These are phyloP conservation scores for Brienomyrus longianalis DNA, from an alignment of 2,113 vertebrate genomes.

Conservation along the genomic window DNA sequence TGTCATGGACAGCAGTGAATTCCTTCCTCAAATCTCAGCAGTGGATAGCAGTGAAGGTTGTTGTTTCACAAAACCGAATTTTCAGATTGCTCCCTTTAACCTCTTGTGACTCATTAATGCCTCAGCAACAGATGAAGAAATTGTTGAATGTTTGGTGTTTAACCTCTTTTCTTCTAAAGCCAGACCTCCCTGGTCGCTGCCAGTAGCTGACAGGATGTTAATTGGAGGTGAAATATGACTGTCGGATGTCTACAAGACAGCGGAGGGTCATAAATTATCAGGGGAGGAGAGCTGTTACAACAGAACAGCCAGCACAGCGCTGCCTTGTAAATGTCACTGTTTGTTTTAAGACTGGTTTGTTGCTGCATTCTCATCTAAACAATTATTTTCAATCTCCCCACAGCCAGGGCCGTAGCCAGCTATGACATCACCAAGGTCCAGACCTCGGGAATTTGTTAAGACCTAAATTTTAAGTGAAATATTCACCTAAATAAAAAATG, in stretches of 20 bases:
- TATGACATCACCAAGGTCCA: no score
- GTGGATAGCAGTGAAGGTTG: not conserved
- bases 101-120: slow-evolving; percentile 10
- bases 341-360: not conserved
- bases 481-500: no score
- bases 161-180: slow-evolving; percentile 8
- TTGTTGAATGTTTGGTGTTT: slow-evolving; percentile 15
- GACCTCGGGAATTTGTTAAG: no score
- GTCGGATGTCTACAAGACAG: not conserved
- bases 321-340: not conserved
- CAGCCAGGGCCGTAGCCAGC: no score
- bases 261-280: slow-evolving; percentile 1
- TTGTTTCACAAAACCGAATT: not conserved
- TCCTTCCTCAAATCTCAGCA: no score
- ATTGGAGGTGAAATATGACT: not conserved
- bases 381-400: not conserved
- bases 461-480: no score
- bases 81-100: not conserved
- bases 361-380: not conserved
- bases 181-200: not conserved
- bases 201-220: not conserved
- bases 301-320: not conserved
- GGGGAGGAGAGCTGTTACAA: not conserved
- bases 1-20: not conserved
- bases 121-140: slow-evolving; percentile 18